These are phyloP conservation scores for Amiota communis DNA, from an alignment of 2,888 invertebrate genomes.

Conservation along the genomic window DNA sequence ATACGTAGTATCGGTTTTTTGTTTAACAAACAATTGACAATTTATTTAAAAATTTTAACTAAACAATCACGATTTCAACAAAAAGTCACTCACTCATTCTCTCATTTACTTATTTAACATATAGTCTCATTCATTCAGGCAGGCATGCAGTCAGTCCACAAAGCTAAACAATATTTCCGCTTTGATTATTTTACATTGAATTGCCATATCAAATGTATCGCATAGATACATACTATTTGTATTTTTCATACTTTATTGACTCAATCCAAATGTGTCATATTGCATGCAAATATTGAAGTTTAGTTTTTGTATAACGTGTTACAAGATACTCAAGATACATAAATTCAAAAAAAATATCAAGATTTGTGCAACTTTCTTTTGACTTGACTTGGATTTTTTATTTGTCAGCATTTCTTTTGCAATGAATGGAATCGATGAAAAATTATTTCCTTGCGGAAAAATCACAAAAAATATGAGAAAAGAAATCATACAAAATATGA, in stretches of 20 bases:
- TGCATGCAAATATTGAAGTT: neutral
- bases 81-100: neutral
- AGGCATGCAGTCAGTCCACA: neutral
- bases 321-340: neutral
- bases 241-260: no score
- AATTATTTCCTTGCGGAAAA: no score
- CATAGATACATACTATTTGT: no score
- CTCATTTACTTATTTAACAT: neutral
- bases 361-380: constrained; percentile 1
- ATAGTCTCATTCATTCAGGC: neutral
- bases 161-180: constrained; percentile 16
- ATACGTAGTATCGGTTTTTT: neutral
- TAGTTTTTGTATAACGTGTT: neutral
- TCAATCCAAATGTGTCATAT: neutral
- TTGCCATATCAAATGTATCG: no score
- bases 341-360: neutral
- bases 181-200: neutral
- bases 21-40: constrained; percentile 23
- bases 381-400: neutral
- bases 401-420: neutral
- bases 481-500: no score
- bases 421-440: neutral
- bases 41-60: constrained; percentile 23
- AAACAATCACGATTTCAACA: constrained; percentile 19
- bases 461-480: no score